Conservation (phyloP, 1,140 invertebrate species). For the Drosophila pachea region DNA sequence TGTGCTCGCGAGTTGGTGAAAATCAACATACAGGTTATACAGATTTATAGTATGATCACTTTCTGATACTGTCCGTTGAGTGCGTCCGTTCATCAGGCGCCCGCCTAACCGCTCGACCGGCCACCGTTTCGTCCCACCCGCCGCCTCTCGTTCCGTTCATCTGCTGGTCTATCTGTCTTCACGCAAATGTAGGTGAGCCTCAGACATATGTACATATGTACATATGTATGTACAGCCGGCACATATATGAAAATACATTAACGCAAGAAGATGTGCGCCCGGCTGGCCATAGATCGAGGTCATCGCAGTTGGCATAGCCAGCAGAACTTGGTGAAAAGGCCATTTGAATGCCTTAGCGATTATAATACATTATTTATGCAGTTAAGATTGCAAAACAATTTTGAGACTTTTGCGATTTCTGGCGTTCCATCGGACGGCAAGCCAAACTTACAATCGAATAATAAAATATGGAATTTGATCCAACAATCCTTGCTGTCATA, state of each 20-base stretch:
- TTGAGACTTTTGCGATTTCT: neutral
- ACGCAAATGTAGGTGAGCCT: conserved; percentile 25
- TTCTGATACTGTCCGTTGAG: conserved; percentile 54
- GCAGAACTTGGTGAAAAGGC: conserved; percentile 7
- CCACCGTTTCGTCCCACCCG: neutral
- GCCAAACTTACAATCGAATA: too few species aligned
- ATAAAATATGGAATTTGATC: too few species aligned
- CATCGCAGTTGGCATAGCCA: neutral
- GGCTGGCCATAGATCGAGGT: conserved; percentile 23
- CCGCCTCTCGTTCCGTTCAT: neutral
- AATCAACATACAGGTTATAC: conserved; percentile 69
- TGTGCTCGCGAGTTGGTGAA: conserved; percentile 49
- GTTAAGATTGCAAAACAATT: conserved; percentile 4
- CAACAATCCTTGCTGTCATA: too few species aligned
- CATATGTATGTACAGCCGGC: neutral
- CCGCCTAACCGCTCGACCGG: neutral
- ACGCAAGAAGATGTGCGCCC: conserved; percentile 5
- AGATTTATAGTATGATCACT: conserved; percentile 66
- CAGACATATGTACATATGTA: neutral
- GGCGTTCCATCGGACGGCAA: neutral
- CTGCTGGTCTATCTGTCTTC: conserved; percentile 21
- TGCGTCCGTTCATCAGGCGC: conserved; percentile 18
- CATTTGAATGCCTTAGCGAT: conserved; percentile 30
- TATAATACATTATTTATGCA: neutral
- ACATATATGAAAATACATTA: conserved; percentile 3